These are phyloP conservation scores for Drosophila formosana DNA, from an alignment of 2,888 invertebrate genomes.

Conservation along the genomic window DNA sequence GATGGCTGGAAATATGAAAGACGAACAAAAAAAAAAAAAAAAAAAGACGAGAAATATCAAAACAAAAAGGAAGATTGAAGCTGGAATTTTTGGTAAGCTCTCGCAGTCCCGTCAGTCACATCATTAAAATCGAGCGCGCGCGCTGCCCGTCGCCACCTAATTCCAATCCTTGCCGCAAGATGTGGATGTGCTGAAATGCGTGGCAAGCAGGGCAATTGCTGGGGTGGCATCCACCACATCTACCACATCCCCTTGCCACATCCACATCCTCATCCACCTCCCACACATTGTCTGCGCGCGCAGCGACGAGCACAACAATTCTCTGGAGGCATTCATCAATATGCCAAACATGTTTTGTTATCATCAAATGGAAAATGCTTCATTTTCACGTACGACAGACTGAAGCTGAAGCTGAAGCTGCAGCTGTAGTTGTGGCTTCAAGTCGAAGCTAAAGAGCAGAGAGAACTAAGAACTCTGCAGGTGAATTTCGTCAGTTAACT, in stretches of 20 bases:
- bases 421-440: constrained; percentile 1
- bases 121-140: constrained; percentile 76
- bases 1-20: constrained; percentile 53
- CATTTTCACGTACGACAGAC: constrained; percentile 77
- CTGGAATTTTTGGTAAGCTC: constrained; percentile 49
- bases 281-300: constrained; percentile 5
- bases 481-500: constrained; percentile 53
- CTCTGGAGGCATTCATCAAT: constrained; percentile 80
- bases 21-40: constrained; percentile 48
- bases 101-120: constrained; percentile 65
- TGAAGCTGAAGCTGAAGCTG: constrained; percentile 20
- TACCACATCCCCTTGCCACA: constrained; percentile 6
- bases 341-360: constrained; percentile 81
- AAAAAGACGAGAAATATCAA: constrained; percentile 41
- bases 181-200: constrained; percentile 48
- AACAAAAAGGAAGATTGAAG: constrained; percentile 28
- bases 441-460: constrained; percentile 22
- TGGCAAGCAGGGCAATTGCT: constrained; percentile 31
- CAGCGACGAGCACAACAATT: constrained; percentile 55
- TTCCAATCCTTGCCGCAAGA: constrained; percentile 76
- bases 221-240: constrained; percentile 22
- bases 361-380: constrained; percentile 81
- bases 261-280: background rate
- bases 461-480: constrained; percentile 56
- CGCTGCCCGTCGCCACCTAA: constrained; percentile 63